Conservation (phyloP, 2,797 vertebrate genomes). For the Pangasius krempfi region DNA sequence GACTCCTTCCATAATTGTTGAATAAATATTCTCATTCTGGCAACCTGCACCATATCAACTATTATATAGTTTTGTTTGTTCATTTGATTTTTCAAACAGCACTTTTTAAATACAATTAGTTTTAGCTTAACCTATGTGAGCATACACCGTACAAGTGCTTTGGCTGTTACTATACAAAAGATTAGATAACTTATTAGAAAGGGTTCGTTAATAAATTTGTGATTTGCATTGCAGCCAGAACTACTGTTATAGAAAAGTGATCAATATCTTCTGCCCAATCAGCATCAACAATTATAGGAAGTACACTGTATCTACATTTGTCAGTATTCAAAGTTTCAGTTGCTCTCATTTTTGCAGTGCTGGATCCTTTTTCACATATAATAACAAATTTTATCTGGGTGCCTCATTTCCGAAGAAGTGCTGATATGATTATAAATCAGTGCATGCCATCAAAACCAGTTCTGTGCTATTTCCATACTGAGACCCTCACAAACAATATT, state of each 20-base stretch:
- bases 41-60: not conserved
- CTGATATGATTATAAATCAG: not conserved
- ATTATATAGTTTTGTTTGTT: not conserved
- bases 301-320: not conserved
- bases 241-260: not conserved
- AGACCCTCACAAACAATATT: not conserved
- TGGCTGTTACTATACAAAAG: not conserved
- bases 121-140: not conserved
- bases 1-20: not conserved
- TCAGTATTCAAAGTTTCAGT: not conserved
- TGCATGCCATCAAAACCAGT: not conserved
- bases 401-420: not conserved
- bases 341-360: not conserved
- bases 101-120: not conserved
- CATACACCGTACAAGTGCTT: not conserved
- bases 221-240: not conserved
- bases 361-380: not conserved
- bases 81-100: not conserved
- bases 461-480: not conserved
- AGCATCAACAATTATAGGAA: not conserved
- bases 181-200: not conserved
- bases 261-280: not conserved
- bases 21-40: not conserved
- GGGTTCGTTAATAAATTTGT: not conserved
- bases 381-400: not conserved